Conservation (phyloP, 1,140 invertebrate genomes). For the Solenopsis fugax region DNA sequence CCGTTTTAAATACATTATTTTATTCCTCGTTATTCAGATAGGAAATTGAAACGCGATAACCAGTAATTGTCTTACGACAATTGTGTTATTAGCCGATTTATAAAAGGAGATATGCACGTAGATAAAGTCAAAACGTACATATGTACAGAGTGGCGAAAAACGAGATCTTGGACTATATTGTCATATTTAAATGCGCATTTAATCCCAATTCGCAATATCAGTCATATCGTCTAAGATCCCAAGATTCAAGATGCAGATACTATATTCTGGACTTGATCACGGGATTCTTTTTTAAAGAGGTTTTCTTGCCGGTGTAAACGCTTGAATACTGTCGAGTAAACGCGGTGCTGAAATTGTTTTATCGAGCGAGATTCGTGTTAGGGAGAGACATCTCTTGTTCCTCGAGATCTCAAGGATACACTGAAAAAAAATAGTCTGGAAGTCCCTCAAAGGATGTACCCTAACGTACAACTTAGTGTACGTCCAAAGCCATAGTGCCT, state of each 20-base stretch:
- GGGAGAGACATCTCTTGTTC: constrained; percentile 58
- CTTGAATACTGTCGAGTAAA: constrained; percentile 46
- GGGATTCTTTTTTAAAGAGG: constrained; percentile 80
- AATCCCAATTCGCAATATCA: constrained; percentile 77
- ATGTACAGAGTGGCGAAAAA: constrained; percentile 66
- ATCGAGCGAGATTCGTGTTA: constrained; percentile 17
- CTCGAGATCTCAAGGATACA: constrained; percentile 60
- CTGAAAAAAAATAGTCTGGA: constrained; percentile 68
- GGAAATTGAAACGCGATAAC: background rate
- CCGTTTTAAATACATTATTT: constrained; percentile 24
- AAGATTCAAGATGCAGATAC: constrained; percentile 79
- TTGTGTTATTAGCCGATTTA: constrained; percentile 32
- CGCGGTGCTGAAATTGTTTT: constrained; percentile 31
- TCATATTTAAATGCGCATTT: constrained; percentile 82
- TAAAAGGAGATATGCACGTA: constrained; percentile 58
- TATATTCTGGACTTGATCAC: constrained; percentile 82
- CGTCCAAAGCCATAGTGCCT: constrained; percentile 87
- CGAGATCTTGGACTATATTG: constrained; percentile 79
- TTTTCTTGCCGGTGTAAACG: constrained; percentile 60
- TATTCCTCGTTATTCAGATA: constrained; percentile 38
- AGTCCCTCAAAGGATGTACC: constrained; percentile 85
- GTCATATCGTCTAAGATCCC: constrained; percentile 80
- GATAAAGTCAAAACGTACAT: constrained; percentile 74
- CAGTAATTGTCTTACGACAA: constrained; percentile 38
- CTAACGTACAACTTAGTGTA: constrained; percentile 86